Conservation (phyloP, 2,888 invertebrate genomes). For the Volucella zonaria region DNA sequence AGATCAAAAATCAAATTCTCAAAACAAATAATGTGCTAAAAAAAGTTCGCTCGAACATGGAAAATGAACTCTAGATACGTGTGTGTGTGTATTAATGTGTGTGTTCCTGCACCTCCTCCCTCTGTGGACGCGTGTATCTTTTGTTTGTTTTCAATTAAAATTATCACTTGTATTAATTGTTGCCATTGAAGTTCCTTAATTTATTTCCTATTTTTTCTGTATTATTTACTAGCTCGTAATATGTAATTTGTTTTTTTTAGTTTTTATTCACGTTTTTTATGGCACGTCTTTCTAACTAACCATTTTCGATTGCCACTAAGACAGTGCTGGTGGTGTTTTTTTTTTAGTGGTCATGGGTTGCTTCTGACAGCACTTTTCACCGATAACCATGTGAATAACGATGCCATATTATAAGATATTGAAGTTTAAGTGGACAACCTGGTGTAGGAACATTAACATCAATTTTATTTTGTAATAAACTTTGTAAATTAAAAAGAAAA, state of each 20-base stretch:
- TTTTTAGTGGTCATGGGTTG: too few species aligned
- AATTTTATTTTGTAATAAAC: slow-evolving; percentile 10
- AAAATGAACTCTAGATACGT: slow-evolving; percentile 82
- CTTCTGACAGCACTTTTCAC: too few species aligned
- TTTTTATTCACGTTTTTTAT: slow-evolving; percentile 11
- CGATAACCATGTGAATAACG: too few species aligned
- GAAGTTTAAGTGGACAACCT: too few species aligned
- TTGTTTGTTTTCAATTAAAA: slow-evolving; percentile 38
- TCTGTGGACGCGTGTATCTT: background rate
- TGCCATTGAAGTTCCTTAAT: slow-evolving; percentile 66
- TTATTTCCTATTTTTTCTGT: slow-evolving; percentile 44
- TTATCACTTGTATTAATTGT: slow-evolving; percentile 54
- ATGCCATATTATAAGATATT: too few species aligned
- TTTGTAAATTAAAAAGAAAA: slow-evolving; percentile 16
- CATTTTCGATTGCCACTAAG: too few species aligned
- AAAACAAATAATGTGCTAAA: slow-evolving; percentile 90
- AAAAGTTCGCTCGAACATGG: slow-evolving; percentile 89
- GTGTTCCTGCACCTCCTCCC: background rate
- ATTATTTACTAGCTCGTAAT: slow-evolving; percentile 1
- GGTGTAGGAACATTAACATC: background rate
- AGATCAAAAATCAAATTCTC: slow-evolving; percentile 91
- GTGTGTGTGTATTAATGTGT: background rate
- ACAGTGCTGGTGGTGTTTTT: too few species aligned
- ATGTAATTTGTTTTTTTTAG: slow-evolving; percentile 9
- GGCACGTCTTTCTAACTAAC: background rate